phyloP scores from a whole-genome alignment of 64 coral and sea anemone species.

The Astreopora myriophthalma region DNA sequence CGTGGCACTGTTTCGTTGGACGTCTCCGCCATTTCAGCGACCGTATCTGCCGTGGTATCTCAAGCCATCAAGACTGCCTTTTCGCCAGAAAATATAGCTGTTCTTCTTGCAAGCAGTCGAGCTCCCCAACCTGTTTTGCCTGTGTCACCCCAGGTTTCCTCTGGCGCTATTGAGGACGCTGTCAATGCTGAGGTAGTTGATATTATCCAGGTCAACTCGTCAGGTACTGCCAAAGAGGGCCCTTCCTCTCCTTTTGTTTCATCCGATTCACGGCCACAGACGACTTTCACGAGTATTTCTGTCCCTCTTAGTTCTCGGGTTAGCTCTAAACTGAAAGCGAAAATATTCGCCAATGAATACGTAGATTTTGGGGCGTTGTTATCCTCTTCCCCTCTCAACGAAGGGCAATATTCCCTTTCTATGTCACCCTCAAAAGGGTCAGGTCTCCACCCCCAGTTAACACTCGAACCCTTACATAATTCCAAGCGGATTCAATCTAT shows the following conservation, averaged over 20 bases:
- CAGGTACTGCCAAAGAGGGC: neutral
- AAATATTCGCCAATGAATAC: conserved; percentile 43
- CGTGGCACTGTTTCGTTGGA: too few relatives aligned
- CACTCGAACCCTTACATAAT: neutral
- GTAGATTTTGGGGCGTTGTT: conserved; percentile 18
- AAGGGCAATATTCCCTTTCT: neutral
- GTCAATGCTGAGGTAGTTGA: neutral
- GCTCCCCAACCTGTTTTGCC: neutral
- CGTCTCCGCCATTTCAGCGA: neutral
- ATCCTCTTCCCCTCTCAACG: neutral
- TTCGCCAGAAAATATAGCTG: neutral
- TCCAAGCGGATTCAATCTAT: neutral
- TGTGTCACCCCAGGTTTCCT: neutral
- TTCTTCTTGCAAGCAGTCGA: neutral
- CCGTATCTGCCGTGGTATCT: neutral
- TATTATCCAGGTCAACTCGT: neutral
- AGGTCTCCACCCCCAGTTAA: neutral
- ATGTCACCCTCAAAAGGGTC: neutral
- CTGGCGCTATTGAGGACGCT: neutral
- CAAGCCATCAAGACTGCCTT: neutral
- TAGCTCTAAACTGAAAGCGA: conserved; percentile 4
- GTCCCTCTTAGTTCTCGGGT: neutral
- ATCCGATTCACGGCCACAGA: neutral
- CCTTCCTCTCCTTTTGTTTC: neutral
- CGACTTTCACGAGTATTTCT: conserved; percentile 4